Evolutionary conservation across 1,140 invertebrate genomes (phyloP).

Genomic region (Tetraneura akinire): DNA sequence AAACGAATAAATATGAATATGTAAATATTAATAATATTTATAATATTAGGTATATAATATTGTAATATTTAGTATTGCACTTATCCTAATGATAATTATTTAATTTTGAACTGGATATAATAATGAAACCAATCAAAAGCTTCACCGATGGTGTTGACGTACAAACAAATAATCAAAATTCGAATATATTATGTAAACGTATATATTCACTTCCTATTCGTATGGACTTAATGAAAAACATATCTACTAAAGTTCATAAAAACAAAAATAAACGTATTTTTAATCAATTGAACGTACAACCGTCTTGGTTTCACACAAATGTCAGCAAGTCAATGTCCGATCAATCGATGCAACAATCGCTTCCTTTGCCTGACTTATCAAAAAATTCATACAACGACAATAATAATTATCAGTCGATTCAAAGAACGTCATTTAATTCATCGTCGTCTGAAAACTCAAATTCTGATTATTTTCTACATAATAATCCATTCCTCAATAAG

Average conservation of each 20-base stretch:
- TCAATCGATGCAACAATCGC: not conserved
- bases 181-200: no score
- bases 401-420: not conserved
- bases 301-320: not conserved
- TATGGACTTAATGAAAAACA: not conserved
- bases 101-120: not conserved
- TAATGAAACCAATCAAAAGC: not conserved
- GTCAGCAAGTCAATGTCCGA: not conserved
- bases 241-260: not conserved
- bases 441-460: not conserved
- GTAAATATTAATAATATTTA: no score
- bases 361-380: not conserved
- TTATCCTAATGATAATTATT: no score
- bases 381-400: not conserved
- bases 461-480: not conserved
- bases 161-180: no score
- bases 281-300: not conserved
- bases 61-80: no score
- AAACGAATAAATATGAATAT: no score
- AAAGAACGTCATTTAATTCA: not conserved
- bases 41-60: no score
- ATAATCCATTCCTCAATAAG: not conserved
- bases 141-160: not conserved
- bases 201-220: no score
- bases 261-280: not conserved